A percentile compares a stretch with the other conserved stretches of the same genome.
Conservation (phyloP, 2,113 vertebrate species). For the Ictalurus punctatus region DNA sequence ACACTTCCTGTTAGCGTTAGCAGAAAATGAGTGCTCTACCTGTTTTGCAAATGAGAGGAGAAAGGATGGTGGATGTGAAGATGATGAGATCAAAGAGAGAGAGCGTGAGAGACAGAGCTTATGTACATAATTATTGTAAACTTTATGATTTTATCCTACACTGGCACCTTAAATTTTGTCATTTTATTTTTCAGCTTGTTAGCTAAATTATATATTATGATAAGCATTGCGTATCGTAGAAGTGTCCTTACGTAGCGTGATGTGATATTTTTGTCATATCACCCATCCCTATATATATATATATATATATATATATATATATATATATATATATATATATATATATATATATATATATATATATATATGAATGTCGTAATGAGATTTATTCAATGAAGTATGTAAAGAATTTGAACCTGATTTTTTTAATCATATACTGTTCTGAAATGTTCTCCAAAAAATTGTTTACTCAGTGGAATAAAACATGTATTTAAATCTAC, state of each 20-base stretch:
- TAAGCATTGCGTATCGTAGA: too few relatives aligned
- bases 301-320: too few relatives aligned
- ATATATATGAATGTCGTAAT: neutral
- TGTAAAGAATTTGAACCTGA: neutral
- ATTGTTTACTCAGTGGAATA: too few relatives aligned
- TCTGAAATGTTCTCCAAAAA: neutral
- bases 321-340: too few relatives aligned
- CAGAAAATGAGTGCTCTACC: neutral
- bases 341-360: too few relatives aligned
- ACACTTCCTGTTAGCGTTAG: conserved; percentile 45
- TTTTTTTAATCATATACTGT: neutral
- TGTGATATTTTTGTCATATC: too few relatives aligned
- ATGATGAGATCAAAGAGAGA: neutral
- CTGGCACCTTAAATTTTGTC: too few relatives aligned
- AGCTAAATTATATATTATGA: too few relatives aligned
- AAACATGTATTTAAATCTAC: neutral
- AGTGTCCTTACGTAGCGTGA: too few relatives aligned
- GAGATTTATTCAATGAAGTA: neutral
- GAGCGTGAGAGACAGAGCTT: neutral
- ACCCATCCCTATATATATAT: neutral
- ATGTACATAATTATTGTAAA: too few relatives aligned
- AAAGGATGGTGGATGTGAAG: neutral
- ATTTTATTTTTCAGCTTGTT: too few relatives aligned
- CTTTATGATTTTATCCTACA: too few relatives aligned
- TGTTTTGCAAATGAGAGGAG: conserved; percentile 14